Evolutionary conservation across 2,113 vertebrate species (phyloP).

Genomic region (Aldabrachelys gigantea): DNA sequence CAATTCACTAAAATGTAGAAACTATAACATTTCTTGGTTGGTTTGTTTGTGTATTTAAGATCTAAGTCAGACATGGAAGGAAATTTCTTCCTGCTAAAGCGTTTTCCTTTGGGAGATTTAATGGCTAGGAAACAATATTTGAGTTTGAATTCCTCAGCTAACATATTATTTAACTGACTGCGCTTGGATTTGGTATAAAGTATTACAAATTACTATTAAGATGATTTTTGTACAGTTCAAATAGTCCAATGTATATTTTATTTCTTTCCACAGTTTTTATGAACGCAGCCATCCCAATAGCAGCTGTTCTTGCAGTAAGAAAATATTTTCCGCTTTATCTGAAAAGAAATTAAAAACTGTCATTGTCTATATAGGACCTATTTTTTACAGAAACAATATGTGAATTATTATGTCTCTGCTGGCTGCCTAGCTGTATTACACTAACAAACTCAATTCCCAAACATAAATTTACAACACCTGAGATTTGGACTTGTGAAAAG

Average conservation of each 20-base stretch:
- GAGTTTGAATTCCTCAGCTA: background rate
- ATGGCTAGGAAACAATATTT: background rate
- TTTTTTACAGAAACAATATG: background rate
- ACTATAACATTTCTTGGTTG: constrained; percentile 20
- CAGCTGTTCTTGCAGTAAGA: constrained; percentile 95
- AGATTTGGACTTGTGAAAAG: background rate
- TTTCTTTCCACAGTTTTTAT: constrained; percentile 91
- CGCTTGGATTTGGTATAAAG: background rate
- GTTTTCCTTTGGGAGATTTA: constrained; percentile 9
- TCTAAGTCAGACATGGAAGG: background rate
- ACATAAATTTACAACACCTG: background rate
- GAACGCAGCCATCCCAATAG: constrained; percentile 97
- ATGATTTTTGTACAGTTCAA: background rate
- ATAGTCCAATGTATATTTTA: constrained; percentile 32
- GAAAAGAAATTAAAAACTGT: background rate
- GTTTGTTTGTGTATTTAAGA: constrained; percentile 16
- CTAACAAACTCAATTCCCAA: background rate
- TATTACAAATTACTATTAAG: constrained; percentile 15
- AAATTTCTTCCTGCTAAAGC: constrained; percentile 15
- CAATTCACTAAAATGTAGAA: background rate
- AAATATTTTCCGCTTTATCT: background rate
- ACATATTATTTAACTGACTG: background rate
- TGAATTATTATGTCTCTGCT: background rate
- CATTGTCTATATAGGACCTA: background rate
- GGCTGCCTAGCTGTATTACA: background rate